Percentiles rank a stretch among this genome's conserved stretches.
Evolutionary conservation across 1,140 invertebrate species (phyloP).

Genomic region (Mya arenaria): DNA sequence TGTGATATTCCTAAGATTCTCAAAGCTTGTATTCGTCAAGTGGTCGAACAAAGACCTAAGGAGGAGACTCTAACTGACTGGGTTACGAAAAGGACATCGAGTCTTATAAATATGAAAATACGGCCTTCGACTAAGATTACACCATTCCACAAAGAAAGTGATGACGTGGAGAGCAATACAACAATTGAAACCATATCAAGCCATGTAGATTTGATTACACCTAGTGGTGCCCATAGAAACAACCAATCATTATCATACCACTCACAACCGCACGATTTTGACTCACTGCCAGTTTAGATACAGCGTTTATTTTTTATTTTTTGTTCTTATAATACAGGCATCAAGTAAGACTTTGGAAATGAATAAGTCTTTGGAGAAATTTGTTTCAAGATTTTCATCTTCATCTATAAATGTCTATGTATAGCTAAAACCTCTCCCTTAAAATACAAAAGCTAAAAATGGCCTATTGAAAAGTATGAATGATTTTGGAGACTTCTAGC

Average conservation of each 20-base stretch:
- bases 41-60: constrained; percentile 71
- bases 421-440: no score
- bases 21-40: constrained; percentile 70
- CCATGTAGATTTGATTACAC: constrained; percentile 2
- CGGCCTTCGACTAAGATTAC: constrained; percentile 54
- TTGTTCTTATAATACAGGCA: no score
- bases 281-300: constrained; percentile 37
- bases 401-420: no score
- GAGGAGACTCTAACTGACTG: constrained; percentile 71
- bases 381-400: no score
- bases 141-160: constrained; percentile 25
- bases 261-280: not conserved
- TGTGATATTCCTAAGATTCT: constrained; percentile 72
- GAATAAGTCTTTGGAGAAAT: no score
- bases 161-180: constrained; percentile 55
- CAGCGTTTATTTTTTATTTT: no score
- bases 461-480: no score
- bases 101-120: constrained; percentile 66
- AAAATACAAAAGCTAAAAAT: no score
- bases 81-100: constrained; percentile 69
- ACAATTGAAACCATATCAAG: constrained; percentile 27
- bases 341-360: no score
- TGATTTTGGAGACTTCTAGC: no score
- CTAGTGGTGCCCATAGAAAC: not conserved
- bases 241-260: not conserved